Base-by-base conservation (phyloP, 2,113 vertebrate species). In the Copsychus sechellarum region DNA sequence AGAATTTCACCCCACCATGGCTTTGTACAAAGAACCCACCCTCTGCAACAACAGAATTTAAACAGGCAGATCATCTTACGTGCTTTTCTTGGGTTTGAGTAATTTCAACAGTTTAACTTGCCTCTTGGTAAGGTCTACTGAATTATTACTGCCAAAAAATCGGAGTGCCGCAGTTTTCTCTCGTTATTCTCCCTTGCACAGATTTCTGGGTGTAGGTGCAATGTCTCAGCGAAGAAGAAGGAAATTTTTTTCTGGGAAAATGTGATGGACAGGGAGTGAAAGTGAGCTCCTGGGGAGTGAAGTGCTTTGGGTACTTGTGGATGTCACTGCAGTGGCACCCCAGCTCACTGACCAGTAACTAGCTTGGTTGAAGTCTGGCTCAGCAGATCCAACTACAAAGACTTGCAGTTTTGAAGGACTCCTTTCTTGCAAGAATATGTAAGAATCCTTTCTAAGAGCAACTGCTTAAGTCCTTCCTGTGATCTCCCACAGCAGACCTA, bases 401-500 rank as follows among this genome's bases (percentile, higher is more conserved):
- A 38, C 56, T 29, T 5, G 67, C 60, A 34, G 81, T 96, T 95
- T 91, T 72, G 42, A 95, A 91, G 93, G 85, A 86, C 87, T 88
- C 91, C 85, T 95, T 90, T 74, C 91, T 87, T 92, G 82, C 66
- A 73, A 77, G 94, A 86, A 96, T 79, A 93, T 71, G 14, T 78
- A 88, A 96, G 88, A 88, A 95, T 81, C 62, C 90, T 95, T 96
- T 81, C 96, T 93, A 42, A 94, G 93, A 94, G 89, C 4, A 1
- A 60, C 36, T 70, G 78, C 83, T 93, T 64, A 64, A 84, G 90
- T 74, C 45, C 57, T 45, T 85, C 92, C 96, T 97, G 96, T 92
- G 94, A 97, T 94, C 96, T 95, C 85, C 72, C 90, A 94, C 62
- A 89, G 94, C 66, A 92, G 96, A 96, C 92, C 94, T 93, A 97